phyloP scores from a whole-genome alignment of 2,888 invertebrate species.

The Tipula vernalis region DNA sequence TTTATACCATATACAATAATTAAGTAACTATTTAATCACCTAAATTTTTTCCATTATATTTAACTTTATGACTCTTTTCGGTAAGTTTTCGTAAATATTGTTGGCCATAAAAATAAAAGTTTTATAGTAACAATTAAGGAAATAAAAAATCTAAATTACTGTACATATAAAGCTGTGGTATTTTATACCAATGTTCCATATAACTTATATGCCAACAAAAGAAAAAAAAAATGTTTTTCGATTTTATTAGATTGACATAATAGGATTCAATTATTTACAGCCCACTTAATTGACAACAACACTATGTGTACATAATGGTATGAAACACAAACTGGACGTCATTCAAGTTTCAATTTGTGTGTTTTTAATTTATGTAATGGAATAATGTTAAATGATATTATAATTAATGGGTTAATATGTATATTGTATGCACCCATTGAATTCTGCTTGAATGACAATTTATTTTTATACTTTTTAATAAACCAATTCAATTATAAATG shows the following conservation, averaged over 20 bases:
- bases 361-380: neutral
- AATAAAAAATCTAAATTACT: neutral
- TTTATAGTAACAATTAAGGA: neutral
- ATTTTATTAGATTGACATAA: neutral
- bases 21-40: neutral
- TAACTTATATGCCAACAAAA: neutral
- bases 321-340: neutral
- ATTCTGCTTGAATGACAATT: neutral
- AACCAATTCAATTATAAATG: neutral
- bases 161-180: neutral
- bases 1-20: neutral
- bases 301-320: neutral
- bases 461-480: neutral
- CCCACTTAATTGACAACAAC: neutral
- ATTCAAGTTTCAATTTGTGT: neutral
- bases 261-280: neutral
- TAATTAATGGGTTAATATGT: neutral
- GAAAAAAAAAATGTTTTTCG: neutral
- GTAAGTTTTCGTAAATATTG: neutral
- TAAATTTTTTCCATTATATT: neutral
- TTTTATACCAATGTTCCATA: neutral
- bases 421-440: neutral
- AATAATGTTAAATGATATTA: neutral
- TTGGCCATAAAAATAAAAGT: neutral
- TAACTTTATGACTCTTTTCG: neutral